Conservation (phyloP, 2,888 invertebrate genomes). For the Panopea generosa region DNA sequence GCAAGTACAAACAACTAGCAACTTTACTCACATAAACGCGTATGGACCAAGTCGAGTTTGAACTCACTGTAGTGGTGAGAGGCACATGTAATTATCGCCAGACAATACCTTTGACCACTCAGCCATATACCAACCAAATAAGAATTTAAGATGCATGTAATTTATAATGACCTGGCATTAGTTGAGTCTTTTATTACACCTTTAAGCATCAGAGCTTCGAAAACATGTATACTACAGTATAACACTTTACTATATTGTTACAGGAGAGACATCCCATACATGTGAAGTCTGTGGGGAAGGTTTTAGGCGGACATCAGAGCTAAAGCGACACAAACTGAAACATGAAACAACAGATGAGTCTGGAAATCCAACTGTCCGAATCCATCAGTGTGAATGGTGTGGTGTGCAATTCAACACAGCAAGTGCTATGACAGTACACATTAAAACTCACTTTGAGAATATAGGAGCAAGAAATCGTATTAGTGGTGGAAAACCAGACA, state of each 20-base stretch:
- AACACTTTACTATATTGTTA: conserved; percentile 6
- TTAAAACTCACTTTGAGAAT: conserved; percentile 31
- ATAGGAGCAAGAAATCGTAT: background rate
- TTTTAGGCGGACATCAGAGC: conserved; percentile 49
- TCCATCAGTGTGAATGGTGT: conserved; percentile 36
- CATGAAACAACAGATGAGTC: conserved; percentile 11
- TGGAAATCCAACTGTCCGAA: background rate
- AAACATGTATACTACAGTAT: no score
- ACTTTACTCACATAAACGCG: no score
- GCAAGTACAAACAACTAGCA: no score
- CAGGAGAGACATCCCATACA: conserved; percentile 54
- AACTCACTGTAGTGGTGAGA: no score
- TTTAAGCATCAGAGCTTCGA: no score
- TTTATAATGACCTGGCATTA: no score
- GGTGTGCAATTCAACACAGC: conserved; percentile 31
- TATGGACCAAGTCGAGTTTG: no score
- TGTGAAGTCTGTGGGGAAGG: conserved; percentile 61
- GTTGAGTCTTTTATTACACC: no score
- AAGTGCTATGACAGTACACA: conserved; percentile 37
- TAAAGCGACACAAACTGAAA: conserved; percentile 52
- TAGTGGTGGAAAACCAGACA: background rate
- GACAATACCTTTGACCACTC: no score
- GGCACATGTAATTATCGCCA: no score
- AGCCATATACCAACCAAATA: no score
- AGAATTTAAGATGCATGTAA: no score